Evolutionary conservation across 2,113 vertebrate species (phyloP).

Genomic region (Pomatostomus ruficeps): DNA sequence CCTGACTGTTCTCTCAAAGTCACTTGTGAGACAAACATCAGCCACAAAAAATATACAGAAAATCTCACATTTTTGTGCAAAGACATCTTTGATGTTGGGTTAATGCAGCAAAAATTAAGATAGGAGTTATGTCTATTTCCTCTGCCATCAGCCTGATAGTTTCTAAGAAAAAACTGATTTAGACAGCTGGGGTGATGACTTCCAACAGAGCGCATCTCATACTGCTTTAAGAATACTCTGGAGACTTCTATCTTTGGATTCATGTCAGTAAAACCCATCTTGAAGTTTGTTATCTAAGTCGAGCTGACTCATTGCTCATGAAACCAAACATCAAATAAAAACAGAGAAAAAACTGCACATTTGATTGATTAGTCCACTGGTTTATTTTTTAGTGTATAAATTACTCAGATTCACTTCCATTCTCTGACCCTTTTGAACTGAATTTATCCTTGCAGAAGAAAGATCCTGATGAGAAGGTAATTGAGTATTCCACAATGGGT

Average conservation of each 20-base stretch:
- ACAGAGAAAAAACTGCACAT: rapidly evolving
- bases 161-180: background rate
- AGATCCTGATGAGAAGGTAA: background rate
- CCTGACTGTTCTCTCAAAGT: background rate
- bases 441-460: background rate
- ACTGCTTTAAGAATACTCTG: background rate
- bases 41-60: background rate
- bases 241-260: background rate
- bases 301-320: background rate
- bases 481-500: background rate
- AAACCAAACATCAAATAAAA: background rate
- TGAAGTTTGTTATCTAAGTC: background rate
- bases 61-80: background rate
- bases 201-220: background rate
- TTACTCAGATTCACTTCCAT: background rate
- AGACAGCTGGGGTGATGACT: background rate
- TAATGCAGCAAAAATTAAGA: background rate
- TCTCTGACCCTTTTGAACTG: background rate
- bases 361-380: background rate
- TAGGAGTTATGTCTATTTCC: background rate
- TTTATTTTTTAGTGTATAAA: background rate
- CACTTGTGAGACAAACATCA: background rate
- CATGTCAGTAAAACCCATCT: background rate
- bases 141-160: background rate
- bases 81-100: background rate